Base-by-base conservation (phyloP, 92 coral and sea anemone species). In the Epizoanthus rinbou region DNA sequence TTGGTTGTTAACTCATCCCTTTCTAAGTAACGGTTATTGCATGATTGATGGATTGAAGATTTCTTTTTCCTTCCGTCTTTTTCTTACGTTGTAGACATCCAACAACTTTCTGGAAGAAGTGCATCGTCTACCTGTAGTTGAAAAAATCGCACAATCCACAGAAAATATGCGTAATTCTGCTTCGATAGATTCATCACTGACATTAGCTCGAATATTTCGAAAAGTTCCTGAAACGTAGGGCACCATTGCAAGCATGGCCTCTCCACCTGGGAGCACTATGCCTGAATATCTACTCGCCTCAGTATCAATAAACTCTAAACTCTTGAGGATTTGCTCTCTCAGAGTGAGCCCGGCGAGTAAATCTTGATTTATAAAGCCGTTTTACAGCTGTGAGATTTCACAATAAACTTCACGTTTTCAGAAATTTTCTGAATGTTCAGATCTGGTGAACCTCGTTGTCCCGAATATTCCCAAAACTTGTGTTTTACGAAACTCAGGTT, bases 11-110 rank as follows among this genome's bases (percentile, higher is more conserved):
- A 10, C 11, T 81, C 86, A 3, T 71, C 75, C 28, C 53, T 80
- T 70, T 39, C 73, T 18, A 86, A 50, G n/a, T n/a, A 73, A 35
- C 78, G 78, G 17, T 73, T 45, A 3, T 73, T 73, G 35, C 78
- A 73, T 0, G 7, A 41, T 60, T 16, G 21, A 16, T 60, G 21
- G 66, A 60, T 19, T n/a, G 66, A 60, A 6, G 66, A 59, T 59
- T 4, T 59, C n/a, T n/a, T 18, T 59, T 18, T 59, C 22, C 21
- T n/a, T 18, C 22, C 65, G 43, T 59, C 23, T 59, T 18, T 59
- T 59, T 59, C 23, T 59, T 18, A 24, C 19, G 23, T 59, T 59
- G 65, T 59, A 24, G 65, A 59, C 23, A 14, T 59, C 65, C 65
- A 59, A 39, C 43, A 39, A 39, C 43, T 39, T 39, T 39, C 43